Evolutionary conservation across 2,888 invertebrate species (phyloP).

Genomic region (Desoria tigrina): DNA sequence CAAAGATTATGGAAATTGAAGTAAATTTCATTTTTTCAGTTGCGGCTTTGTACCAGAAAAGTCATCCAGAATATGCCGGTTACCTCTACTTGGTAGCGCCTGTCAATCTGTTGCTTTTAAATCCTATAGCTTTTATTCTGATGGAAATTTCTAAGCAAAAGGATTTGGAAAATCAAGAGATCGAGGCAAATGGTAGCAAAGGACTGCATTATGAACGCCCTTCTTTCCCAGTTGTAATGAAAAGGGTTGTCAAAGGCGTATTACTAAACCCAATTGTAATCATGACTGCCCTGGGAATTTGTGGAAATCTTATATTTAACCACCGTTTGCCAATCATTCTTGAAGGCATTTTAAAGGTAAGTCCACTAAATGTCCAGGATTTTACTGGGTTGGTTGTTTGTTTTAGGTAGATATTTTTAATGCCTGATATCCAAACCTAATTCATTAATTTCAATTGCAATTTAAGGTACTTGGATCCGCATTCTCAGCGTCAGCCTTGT

Average conservation of each 20-base stretch:
- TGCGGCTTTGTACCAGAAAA: slow-evolving; percentile 76
- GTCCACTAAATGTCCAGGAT: slow-evolving; percentile 53
- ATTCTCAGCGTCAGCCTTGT: slow-evolving; percentile 87
- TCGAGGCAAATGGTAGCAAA: slow-evolving; percentile 36
- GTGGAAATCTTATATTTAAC: slow-evolving; percentile 78
- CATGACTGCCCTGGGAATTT: slow-evolving; percentile 88
- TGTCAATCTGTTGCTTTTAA: slow-evolving; percentile 85
- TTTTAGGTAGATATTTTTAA: not conserved
- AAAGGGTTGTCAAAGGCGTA: slow-evolving; percentile 65
- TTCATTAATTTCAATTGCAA: no score
- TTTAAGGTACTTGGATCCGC: slow-evolving; percentile 80
- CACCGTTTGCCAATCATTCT: slow-evolving; percentile 75
- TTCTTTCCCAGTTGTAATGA: slow-evolving; percentile 55
- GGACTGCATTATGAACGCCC: slow-evolving; percentile 36
- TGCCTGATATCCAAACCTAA: no score
- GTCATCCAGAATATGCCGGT: slow-evolving; percentile 84
- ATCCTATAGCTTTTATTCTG: slow-evolving; percentile 85
- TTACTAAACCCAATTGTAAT: slow-evolving; percentile 84
- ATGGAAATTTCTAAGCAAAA: slow-evolving; percentile 76
- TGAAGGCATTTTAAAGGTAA: slow-evolving; percentile 74
- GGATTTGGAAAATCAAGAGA: slow-evolving; percentile 48
- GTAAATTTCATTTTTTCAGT: slow-evolving; percentile 61
- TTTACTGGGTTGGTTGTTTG: no score
- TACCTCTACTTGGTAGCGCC: slow-evolving; percentile 93
- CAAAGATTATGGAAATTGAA: not conserved